Percentiles rank a stretch among this genome's conserved stretches.
Conservation (phyloP, 1,140 invertebrate genomes). For the Glossosoma conforme region DNA sequence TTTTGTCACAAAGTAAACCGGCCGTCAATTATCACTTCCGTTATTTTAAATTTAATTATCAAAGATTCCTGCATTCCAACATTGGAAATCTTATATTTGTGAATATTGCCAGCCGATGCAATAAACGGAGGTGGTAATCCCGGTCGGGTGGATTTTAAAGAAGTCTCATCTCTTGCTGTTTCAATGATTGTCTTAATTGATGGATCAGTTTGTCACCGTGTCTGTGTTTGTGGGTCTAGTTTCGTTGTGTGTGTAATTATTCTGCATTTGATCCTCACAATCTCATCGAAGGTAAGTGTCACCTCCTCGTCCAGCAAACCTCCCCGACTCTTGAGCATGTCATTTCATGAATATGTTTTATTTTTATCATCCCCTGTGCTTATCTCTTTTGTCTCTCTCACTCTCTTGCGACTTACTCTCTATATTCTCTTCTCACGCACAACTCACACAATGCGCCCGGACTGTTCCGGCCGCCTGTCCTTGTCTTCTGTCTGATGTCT, state of each 20-base stretch:
- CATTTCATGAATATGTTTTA: constrained; percentile 8
- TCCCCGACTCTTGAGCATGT: constrained; percentile 10
- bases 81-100: too few relatives aligned
- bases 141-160: not conserved
- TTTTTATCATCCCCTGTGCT: not conserved
- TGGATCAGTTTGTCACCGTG: constrained; percentile 20
- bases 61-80: too few relatives aligned
- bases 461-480: constrained; percentile 2
- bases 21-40: too few relatives aligned
- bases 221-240: constrained; percentile 24
- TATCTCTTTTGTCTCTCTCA: constrained; percentile 3
- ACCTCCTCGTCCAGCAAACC: not conserved
- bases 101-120: too few relatives aligned
- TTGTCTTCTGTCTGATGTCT: constrained; percentile 9
- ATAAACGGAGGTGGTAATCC: not conserved
- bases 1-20: too few relatives aligned
- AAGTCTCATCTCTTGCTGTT: constrained; percentile 1
- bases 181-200: constrained; percentile 1
- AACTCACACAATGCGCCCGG: constrained; percentile 14
- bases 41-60: too few relatives aligned
- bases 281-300: constrained; percentile 15
- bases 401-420: constrained; percentile 3
- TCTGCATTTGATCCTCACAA: constrained; percentile 25
- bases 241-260: constrained; percentile 24
- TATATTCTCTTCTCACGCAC: constrained; percentile 11